Conservation (phyloP, 2,888 invertebrate species). For the Drosophila birchii region DNA sequence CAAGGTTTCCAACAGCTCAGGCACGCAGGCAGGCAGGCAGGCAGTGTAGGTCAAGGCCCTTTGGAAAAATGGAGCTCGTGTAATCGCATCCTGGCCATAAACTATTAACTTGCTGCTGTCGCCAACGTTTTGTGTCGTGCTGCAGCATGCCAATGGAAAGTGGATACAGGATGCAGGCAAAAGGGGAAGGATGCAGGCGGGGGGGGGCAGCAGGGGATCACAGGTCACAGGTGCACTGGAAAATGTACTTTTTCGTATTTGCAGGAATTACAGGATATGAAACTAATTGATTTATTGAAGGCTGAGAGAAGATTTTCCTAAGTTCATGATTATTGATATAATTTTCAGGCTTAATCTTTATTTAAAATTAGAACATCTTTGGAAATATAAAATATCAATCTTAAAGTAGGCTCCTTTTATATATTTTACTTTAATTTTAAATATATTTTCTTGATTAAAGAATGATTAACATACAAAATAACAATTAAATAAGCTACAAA, state of each 20-base stretch:
- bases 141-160: conserved; percentile 37
- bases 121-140: conserved; percentile 20
- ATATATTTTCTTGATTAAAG: neutral
- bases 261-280: neutral
- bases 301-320: neutral
- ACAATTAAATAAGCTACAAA: neutral
- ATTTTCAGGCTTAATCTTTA: neutral
- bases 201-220: neutral
- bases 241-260: neutral
- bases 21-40: conserved; percentile 1
- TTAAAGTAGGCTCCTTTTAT: neutral
- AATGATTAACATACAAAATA: neutral
- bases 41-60: conserved; percentile 74
- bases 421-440: neutral
- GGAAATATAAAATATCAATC: neutral
- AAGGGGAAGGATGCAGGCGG: neutral
- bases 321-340: neutral
- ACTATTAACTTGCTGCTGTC: conserved; percentile 72
- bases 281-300: neutral
- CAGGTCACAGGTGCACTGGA: conserved; percentile 19
- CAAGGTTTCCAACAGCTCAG: conserved; percentile 54
- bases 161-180: conserved; percentile 6
- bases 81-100: conserved; percentile 65
- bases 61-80: conserved; percentile 51
- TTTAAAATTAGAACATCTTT: neutral